Base-by-base conservation (phyloP, 2,113 vertebrate genomes). In the Pelusios castaneus region DNA sequence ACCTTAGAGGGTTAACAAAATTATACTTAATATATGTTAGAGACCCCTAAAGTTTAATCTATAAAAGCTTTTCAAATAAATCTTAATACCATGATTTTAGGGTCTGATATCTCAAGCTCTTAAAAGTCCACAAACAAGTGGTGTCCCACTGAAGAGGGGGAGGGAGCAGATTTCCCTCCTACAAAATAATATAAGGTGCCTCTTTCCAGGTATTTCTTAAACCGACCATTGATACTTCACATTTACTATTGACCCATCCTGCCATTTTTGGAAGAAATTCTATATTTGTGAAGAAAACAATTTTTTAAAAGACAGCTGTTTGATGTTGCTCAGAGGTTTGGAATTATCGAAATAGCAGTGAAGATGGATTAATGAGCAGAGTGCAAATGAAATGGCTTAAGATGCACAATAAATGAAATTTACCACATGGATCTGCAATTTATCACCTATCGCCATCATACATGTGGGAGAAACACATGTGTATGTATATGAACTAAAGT, bases 221-320 rank as follows among this genome's bases (percentile, higher is more conserved):
- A 55, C 22, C 38, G 19, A 10, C 10, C 87, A 84, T 52, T 51
- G 1, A 77, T 10, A 0, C 29, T 14, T 63, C 85, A 58, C 14
- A 47, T 47, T 91, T 86, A 91, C 76, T 47, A 85, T 1, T 83
- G 34, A 67, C 31, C n/a, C 41, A 87, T 10, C 29, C 56, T 75
- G 10, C 10, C 54, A 4, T 5, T 45, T 41, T 84, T 43, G 1
- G 0, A 89, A 58, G 1, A 0, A 70, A 38, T 51, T 85, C 3
- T 60, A 21, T 70, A 38, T 70, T 90, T 41, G 2, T 17, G 88
- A 56, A 87, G 1, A 24, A 70, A 22, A 70, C 19, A 5, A 17
- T 82, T 43, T 47, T 2, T 49, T 93, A 87, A 81, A 12, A 54
- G 49, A 82, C 6, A 83, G 29, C 1, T 76, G 31, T 82, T 38